Evolutionary conservation across 2,113 vertebrate species (phyloP).

Genomic region (Geococcyx californianus): DNA sequence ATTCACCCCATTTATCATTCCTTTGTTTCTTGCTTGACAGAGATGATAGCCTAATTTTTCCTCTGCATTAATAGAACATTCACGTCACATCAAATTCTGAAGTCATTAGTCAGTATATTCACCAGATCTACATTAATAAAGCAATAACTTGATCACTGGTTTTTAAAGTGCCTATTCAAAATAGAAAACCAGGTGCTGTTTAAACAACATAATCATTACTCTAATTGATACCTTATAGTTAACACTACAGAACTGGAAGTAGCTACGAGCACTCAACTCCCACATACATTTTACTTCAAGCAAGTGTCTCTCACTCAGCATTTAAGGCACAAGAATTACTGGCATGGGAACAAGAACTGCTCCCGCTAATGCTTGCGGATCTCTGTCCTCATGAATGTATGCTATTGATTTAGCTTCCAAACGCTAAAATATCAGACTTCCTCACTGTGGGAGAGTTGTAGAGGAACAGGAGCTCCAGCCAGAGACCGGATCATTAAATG

Average conservation of each 20-base stretch:
- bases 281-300: neutral
- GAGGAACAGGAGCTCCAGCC: neutral
- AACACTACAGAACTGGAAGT: neutral
- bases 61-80: conserved; percentile 38
- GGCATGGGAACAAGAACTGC: neutral
- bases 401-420: conserved; percentile 18
- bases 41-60: conserved; percentile 39
- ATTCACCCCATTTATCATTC: conserved; percentile 26
- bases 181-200: conserved; percentile 12
- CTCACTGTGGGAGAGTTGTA: neutral
- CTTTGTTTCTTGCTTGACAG: conserved; percentile 49
- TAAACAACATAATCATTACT: conserved; percentile 35
- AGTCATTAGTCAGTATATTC: conserved; percentile 67
- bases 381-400: neutral
- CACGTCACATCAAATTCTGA: conserved; percentile 49
- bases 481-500: neutral
- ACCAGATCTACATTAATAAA: conserved; percentile 52
- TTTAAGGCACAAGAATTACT: neutral
- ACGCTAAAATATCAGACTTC: neutral
- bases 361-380: neutral
- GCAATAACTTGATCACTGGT: conserved; percentile 45
- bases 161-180: conserved; percentile 54
- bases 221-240: conserved; percentile 43
- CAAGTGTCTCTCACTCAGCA: neutral
- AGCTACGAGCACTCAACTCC: neutral